phyloP scores from a whole-genome alignment of 2,113 vertebrate species.

The Apaloderma vittatum region DNA sequence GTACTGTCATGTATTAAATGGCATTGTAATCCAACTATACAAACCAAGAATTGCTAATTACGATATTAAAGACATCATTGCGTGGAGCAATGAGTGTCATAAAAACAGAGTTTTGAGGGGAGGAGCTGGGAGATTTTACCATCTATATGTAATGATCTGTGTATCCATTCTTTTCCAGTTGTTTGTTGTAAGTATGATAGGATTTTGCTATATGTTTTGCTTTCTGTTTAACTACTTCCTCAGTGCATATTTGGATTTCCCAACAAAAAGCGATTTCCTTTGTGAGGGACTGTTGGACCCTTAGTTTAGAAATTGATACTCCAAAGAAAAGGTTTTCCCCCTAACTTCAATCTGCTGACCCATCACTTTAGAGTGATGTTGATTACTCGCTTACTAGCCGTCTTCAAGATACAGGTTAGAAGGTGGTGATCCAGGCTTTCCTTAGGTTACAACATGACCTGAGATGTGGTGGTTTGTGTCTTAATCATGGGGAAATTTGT shows the following conservation, averaged over 20 bases:
- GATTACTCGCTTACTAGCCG: not conserved
- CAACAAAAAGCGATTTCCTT: not conserved
- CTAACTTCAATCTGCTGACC: not conserved
- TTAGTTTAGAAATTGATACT: not conserved
- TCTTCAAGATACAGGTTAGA: not conserved
- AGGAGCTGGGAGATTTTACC: not conserved
- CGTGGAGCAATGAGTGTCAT: not conserved
- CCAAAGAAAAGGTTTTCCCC: not conserved
- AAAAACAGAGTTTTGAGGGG: not conserved
- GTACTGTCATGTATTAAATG: not conserved
- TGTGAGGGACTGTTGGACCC: not conserved
- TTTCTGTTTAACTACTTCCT: not conserved
- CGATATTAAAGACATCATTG: not conserved
- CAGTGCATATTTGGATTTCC: not conserved
- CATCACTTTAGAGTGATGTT: not conserved
- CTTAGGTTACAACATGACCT: not conserved
- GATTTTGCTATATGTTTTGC: not conserved
- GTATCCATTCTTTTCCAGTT: not conserved
- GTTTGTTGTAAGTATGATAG: not conserved
- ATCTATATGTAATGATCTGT: not conserved
- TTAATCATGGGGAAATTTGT: not conserved
- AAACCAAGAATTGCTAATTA: not conserved
- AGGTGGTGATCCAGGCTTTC: not conserved
- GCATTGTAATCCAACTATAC: not conserved
- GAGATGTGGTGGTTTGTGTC: not conserved